A percentile compares a stretch with the other conserved stretches of the same genome.
phyloP scores from a whole-genome alignment of 2,888 invertebrate genomes.

The Parelbella ahira region DNA sequence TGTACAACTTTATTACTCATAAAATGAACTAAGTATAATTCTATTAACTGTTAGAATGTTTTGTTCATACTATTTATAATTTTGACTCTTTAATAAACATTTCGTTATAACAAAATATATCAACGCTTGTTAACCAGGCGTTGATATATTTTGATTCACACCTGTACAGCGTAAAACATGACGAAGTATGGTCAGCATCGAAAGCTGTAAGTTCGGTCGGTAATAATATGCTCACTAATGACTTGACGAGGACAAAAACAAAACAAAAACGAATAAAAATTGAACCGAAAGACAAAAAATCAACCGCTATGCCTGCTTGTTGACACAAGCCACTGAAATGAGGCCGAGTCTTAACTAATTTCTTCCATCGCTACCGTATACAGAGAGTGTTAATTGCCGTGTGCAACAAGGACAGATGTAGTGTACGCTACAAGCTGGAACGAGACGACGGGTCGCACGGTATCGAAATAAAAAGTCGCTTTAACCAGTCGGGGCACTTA shows the following conservation, averaged over 20 bases:
- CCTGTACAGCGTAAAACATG: too few relatives aligned
- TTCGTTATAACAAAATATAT: too few relatives aligned
- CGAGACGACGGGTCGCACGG: constrained; percentile 40
- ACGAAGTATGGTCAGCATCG: too few relatives aligned
- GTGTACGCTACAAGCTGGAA: constrained; percentile 28
- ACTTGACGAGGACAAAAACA: constrained; percentile 30
- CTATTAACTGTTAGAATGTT: too few relatives aligned
- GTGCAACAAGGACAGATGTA: constrained; percentile 41
- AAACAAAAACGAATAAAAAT: constrained; percentile 32
- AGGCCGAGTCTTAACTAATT: constrained; percentile 69
- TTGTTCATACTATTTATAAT: too few relatives aligned
- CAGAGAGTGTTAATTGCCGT: constrained; percentile 68
- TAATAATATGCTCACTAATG: constrained; percentile 36
- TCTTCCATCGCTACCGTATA: constrained; percentile 74
- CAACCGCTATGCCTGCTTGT: constrained; percentile 36
- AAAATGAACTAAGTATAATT: too few relatives aligned
- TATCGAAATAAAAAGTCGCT: constrained; percentile 63
- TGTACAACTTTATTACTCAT: too few relatives aligned
- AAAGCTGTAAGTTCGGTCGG: not conserved
- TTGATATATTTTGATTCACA: too few relatives aligned
- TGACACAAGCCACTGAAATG: constrained; percentile 59
- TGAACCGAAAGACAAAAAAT: constrained; percentile 33
- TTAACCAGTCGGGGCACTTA: constrained; percentile 48
- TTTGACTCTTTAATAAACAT: too few relatives aligned
- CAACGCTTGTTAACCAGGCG: too few relatives aligned